Conservation (phyloP, 1,140 invertebrate species). For the Teleogryllus occipitalis region DNA sequence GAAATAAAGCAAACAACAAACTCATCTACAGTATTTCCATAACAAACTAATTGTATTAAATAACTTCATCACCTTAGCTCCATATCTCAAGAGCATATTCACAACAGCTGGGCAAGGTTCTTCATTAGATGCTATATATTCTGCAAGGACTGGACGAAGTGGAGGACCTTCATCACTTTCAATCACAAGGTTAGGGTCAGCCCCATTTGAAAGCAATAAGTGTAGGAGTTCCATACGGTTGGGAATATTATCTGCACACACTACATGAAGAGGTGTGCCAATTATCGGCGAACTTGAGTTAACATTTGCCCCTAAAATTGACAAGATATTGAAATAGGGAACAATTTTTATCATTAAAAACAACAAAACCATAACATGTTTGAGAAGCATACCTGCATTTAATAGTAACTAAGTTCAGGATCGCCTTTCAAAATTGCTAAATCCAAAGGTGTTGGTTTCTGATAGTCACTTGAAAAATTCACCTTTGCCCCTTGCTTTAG, state of each 20-base stretch:
- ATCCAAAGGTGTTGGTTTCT: constrained; percentile 75
- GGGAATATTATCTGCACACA: constrained; percentile 71
- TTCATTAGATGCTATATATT: constrained; percentile 71
- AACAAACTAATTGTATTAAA: no score
- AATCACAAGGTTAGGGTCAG: constrained; percentile 70
- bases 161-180: constrained; percentile 60
- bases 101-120: constrained; percentile 60
- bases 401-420: constrained; percentile 58
- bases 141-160: constrained; percentile 65
- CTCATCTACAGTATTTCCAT: no score
- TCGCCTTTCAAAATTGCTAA: constrained; percentile 76
- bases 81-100: constrained; percentile 64
- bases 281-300: constrained; percentile 76
- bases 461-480: constrained; percentile 56
- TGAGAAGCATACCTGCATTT: constrained; percentile 47
- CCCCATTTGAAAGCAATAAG: constrained; percentile 63
- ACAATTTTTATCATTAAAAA: background rate
- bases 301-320: constrained; percentile 58
- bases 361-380: background rate
- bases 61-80: constrained; percentile 52
- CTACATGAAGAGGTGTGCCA: constrained; percentile 76
- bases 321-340: background rate
- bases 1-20: no score
- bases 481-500: constrained; percentile 70
- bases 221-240: constrained; percentile 49